Conservation (phyloP, 2,113 vertebrate species). For the Oncorhynchus clarkii region DNA sequence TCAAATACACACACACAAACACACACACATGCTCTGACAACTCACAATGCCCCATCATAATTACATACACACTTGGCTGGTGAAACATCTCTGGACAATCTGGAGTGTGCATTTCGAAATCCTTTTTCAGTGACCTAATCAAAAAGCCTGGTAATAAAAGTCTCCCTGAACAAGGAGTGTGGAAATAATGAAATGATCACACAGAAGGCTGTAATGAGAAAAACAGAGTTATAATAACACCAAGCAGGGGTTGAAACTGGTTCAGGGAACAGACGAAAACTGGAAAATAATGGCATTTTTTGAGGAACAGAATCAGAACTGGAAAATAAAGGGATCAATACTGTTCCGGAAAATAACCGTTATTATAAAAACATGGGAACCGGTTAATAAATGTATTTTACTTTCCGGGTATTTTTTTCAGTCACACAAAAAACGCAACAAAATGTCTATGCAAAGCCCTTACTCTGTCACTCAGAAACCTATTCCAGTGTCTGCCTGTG, state of each 20-base stretch:
- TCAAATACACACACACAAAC: not conserved
- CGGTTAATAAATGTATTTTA: too few species aligned
- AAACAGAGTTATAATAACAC: constrained; percentile 43
- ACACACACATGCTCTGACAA: not conserved
- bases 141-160: constrained; percentile 26
- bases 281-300: too few species aligned
- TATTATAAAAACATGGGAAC: too few species aligned
- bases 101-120: constrained; percentile 12
- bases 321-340: too few species aligned
- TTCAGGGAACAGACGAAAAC: too few species aligned
- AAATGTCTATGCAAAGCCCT: too few species aligned
- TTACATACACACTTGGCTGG: constrained; percentile 1
- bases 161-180: constrained; percentile 32
- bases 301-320: too few species aligned
- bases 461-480: too few species aligned
- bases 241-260: not conserved
- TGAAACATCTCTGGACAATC: constrained; percentile 23
- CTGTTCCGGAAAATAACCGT: too few species aligned
- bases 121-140: constrained; percentile 29
- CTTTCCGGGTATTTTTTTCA: too few species aligned
- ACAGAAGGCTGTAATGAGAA: constrained; percentile 50
- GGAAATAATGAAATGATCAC: constrained; percentile 49
- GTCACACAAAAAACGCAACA: too few species aligned
- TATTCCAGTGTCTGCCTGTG: too few species aligned
- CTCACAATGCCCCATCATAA: not conserved